phyloP scores from a whole-genome alignment of 2,888 invertebrate genomes.

The Sisyra terminalis region DNA sequence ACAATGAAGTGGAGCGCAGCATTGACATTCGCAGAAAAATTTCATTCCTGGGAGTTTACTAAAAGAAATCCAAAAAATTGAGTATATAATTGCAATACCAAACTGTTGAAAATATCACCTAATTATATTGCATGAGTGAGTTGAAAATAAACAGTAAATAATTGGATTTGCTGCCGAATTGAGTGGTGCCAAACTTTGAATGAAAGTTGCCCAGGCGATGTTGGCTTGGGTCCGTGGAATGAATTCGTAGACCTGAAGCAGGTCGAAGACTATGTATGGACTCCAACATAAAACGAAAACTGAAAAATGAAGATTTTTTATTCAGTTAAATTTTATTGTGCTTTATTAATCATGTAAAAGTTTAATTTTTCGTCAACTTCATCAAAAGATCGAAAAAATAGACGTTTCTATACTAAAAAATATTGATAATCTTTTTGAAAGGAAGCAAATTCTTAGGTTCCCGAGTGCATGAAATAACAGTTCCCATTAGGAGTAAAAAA shows the following conservation, averaged over 20 bases:
- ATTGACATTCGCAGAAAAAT: too few species aligned
- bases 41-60: too few species aligned
- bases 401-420: too few species aligned
- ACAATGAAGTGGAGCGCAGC: too few species aligned
- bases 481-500: too few species aligned
- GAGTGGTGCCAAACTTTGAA: conserved; percentile 82
- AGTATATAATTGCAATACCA: conserved; percentile 14
- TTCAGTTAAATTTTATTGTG: too few species aligned
- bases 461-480: too few species aligned
- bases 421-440: too few species aligned
- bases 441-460: too few species aligned
- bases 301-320: conserved; percentile 27
- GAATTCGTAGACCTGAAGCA: conserved; percentile 78
- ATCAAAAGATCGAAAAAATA: background rate
- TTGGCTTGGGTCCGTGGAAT: conserved; percentile 68
- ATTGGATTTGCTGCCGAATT: conserved; percentile 93
- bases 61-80: too few species aligned
- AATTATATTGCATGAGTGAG: conserved; percentile 71
- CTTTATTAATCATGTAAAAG: background rate
- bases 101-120: conserved; percentile 21
- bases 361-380: too few species aligned
- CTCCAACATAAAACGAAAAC: conserved; percentile 94
- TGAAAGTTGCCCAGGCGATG: conserved; percentile 78
- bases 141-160: conserved; percentile 90
- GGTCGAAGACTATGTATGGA: conserved; percentile 85